Conservation (phyloP, 1,140 invertebrate species). For the silkworm (Bombyx mori) region ASM3026992v2 NC_085132.1:612001-612500, state of each 20-base stretch:
- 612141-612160: too few relatives aligned
- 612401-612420: conserved; percentile 91
- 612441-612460: too few relatives aligned
- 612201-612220: too few relatives aligned
- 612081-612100: background rate
- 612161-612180: too few relatives aligned
- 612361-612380: conserved; percentile 73
- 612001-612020: conserved; percentile 62
- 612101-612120: too few relatives aligned
- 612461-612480: too few relatives aligned
- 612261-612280: conserved; percentile 23
- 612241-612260: conserved; percentile 33
- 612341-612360: conserved; percentile 30
- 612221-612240: conserved; percentile 3
- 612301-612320: background rate
- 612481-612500: too few relatives aligned
- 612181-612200: too few relatives aligned
- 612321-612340: conserved; percentile 18
- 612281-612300: conserved; percentile 9
- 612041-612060: background rate
- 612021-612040: conserved; percentile 42
- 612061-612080: background rate
- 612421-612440: conserved; percentile 76
- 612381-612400: conserved; percentile 94
- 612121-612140: too few relatives aligned